Percentiles rank a stretch among this genome's conserved stretches.
phyloP scores from a whole-genome alignment of 2,797 vertebrate species.

The Myotis pilosus region DNA sequence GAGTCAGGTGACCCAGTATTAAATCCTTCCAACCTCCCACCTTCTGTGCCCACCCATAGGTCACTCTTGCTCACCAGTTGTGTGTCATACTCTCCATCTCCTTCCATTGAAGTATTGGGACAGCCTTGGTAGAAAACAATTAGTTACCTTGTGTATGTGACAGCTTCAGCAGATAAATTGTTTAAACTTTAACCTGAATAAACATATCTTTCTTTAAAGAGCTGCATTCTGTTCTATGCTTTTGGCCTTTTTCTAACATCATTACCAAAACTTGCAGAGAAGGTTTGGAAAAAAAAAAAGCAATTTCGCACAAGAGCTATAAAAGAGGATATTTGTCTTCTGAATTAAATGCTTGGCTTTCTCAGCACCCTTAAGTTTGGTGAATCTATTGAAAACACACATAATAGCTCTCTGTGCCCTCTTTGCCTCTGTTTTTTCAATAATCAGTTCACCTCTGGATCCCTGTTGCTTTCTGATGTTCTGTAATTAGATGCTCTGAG shows the following conservation, averaged over 20 bases:
- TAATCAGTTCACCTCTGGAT: not conserved
- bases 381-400: not conserved
- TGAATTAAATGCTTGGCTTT: constrained; percentile 6
- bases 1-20: not conserved
- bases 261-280: not conserved
- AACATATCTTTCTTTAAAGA: not conserved
- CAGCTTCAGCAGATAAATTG: not conserved
- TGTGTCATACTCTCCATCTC: not conserved
- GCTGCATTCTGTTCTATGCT: not conserved
- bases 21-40: not conserved
- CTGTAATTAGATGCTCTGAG: constrained; percentile 17
- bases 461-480: not conserved
- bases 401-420: not conserved
- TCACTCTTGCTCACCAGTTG: not conserved
- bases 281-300: not conserved
- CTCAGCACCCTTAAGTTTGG: not conserved
- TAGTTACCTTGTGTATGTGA: not conserved
- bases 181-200: constrained; percentile 11
- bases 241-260: constrained; percentile 33
- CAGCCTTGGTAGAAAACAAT: not conserved
- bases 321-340: constrained; percentile 39
- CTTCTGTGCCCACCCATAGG: not conserved
- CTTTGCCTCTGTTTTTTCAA: constrained; percentile 27
- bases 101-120: not conserved
- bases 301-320: not conserved